phyloP scores from a whole-genome alignment of 2,888 invertebrate genomes.

The Temnothorax rugatulus region DNA sequence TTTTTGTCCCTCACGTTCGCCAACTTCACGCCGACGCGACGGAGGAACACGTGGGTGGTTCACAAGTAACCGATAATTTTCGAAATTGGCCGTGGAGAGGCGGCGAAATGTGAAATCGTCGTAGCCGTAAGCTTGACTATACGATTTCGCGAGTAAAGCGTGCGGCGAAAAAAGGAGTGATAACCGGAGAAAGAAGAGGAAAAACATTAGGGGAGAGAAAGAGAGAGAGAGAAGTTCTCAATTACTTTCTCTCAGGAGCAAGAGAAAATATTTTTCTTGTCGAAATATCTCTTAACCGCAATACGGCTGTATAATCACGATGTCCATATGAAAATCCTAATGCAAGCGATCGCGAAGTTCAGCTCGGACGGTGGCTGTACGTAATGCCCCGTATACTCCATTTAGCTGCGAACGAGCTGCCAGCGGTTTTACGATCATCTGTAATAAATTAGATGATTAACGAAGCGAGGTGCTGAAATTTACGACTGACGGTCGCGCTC shows the following conservation, averaged over 20 bases:
- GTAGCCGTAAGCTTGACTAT: slow-evolving; percentile 2
- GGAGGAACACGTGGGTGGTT: slow-evolving; percentile 61
- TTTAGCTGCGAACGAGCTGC: slow-evolving; percentile 27
- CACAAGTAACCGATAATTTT: slow-evolving; percentile 60
- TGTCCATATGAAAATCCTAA: slow-evolving; percentile 7
- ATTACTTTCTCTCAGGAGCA: slow-evolving; percentile 14
- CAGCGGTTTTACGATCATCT: slow-evolving; percentile 36
- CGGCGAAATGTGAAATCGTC: slow-evolving; percentile 57
- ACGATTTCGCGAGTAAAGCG: slow-evolving; percentile 24
- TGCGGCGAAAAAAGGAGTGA: slow-evolving; percentile 14
- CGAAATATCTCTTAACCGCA: background rate
- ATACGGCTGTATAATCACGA: background rate
- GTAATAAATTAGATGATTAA: slow-evolving; percentile 48
- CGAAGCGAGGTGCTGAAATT: slow-evolving; percentile 41
- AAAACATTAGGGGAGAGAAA: background rate
- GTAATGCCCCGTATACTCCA: background rate
- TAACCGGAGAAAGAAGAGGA: background rate
- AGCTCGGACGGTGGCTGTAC: background rate
- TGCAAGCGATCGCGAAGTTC: background rate
- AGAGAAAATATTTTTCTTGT: slow-evolving; percentile 3
- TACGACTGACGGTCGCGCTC: slow-evolving; percentile 6
- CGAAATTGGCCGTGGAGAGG: slow-evolving; percentile 56
- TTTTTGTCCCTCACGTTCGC: slow-evolving; percentile 16
- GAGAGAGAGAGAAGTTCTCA: background rate
- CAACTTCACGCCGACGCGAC: background rate